Conservation (phyloP, 2,888 invertebrate genomes). For the Cephus pygmeus region DNA sequence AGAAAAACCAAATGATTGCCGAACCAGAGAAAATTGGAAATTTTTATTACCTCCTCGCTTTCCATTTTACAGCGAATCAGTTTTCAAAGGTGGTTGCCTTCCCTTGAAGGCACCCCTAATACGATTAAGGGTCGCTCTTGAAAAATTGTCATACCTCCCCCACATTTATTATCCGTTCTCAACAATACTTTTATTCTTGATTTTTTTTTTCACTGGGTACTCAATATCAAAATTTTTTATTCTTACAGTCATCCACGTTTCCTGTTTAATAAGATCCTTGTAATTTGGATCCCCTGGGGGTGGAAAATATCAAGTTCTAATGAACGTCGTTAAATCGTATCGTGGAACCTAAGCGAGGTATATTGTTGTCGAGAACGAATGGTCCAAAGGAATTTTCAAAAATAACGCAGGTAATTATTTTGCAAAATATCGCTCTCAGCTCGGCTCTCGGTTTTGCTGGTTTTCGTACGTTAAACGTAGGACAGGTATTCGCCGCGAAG, state of each 20-base stretch:
- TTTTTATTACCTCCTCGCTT: slow-evolving; percentile 47
- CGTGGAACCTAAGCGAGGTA: no score
- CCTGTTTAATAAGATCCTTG: no score
- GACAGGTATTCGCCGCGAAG: neutral
- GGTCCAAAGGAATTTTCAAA: neutral
- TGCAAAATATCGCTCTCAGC: neutral
- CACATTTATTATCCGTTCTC: neutral
- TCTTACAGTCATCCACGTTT: no score
- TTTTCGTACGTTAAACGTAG: neutral
- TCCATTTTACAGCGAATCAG: slow-evolving; percentile 45
- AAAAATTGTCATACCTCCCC: neutral
- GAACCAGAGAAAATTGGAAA: slow-evolving; percentile 41
- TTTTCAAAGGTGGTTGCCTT: slow-evolving; percentile 17
- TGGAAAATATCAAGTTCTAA: no score
- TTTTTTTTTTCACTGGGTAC: neutral
- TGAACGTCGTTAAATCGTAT: no score
- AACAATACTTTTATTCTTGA: neutral
- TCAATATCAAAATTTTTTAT: no score
- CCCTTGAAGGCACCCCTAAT: slow-evolving; percentile 35
- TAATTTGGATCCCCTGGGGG: no score
- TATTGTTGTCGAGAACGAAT: no score
- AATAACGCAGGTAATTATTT: neutral
- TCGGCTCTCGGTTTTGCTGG: no score
- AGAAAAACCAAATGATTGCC: neutral
- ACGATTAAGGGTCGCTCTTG: slow-evolving; percentile 19